A percentile compares a stretch with the other conserved stretches of the same genome.
phyloP scores from a whole-genome alignment of 2,113 vertebrate species.

The Petrocephalus microphthalmus region DNA sequence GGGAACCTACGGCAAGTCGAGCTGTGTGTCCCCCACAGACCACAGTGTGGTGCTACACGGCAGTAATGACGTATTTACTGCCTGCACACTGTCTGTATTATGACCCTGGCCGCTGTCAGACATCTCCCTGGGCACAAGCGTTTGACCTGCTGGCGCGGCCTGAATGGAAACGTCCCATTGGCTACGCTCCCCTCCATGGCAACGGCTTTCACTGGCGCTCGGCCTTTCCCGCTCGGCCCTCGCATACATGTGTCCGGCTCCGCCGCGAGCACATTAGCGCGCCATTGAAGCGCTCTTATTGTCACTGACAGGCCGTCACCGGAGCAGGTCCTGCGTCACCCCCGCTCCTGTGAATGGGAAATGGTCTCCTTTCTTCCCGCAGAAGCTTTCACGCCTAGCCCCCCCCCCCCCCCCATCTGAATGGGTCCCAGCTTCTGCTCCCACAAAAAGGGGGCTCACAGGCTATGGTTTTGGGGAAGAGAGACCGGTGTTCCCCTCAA shows the following conservation, averaged over 20 bases:
- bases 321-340: slow-evolving; percentile 20
- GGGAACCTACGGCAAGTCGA: not conserved
- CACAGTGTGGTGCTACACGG: not conserved
- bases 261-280: slow-evolving; percentile 1
- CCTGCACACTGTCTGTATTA: slow-evolving; percentile 10
- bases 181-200: slow-evolving; percentile 19
- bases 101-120: slow-evolving; percentile 21
- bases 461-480: not conserved
- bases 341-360: slow-evolving; percentile 30
- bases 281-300: slow-evolving; percentile 6
- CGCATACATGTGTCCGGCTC: not conserved
- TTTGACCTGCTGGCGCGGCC: slow-evolving; percentile 29
- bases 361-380: slow-evolving; percentile 9
- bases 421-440: slow-evolving; percentile 20
- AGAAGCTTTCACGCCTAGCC: not conserved
- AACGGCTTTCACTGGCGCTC: not conserved
- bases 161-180: slow-evolving; percentile 24
- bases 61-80: not conserved
- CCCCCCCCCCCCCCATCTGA: slow-evolving; percentile 4
- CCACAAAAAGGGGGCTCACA: not conserved
- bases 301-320: slow-evolving; percentile 25
- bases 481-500: not conserved
- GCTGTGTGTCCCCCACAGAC: not conserved
- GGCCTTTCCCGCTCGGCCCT: slow-evolving; percentile 4
- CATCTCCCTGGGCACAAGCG: slow-evolving; percentile 22